Conservation (phyloP, 1,140 invertebrate genomes). For the Gryllus bimaculatus region DNA sequence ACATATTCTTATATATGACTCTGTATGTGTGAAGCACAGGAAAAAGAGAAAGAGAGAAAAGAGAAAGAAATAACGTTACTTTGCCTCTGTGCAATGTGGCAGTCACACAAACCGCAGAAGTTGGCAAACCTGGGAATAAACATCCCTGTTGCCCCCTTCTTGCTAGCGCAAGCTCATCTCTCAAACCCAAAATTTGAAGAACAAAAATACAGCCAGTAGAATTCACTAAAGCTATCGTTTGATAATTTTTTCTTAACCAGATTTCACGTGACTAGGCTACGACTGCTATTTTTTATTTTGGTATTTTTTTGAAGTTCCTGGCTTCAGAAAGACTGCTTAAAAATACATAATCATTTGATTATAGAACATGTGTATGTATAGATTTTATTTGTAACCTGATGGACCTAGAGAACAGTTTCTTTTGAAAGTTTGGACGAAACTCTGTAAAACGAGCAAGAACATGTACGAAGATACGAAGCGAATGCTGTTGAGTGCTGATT, state of each 20-base stretch:
- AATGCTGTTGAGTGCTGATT: neutral
- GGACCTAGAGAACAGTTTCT: neutral
- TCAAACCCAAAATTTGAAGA: neutral
- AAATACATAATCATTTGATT: neutral
- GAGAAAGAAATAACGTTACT: neutral
- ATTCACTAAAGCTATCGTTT: neutral
- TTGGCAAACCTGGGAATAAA: neutral
- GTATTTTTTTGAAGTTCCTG: neutral
- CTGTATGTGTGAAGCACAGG: constrained; percentile 3
- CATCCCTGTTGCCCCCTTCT: neutral
- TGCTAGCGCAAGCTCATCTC: neutral
- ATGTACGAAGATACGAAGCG: neutral
- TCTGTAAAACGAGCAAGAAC: neutral
- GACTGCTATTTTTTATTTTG: neutral
- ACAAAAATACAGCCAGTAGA: neutral
- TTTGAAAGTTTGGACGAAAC: neutral
- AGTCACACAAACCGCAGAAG: neutral
- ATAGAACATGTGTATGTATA: constrained; percentile 1
- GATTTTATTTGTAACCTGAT: neutral
- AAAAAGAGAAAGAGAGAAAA: neutral
- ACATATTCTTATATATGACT: constrained; percentile 2
- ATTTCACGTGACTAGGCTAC: neutral
- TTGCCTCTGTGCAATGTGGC: neutral
- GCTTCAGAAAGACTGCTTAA: neutral
- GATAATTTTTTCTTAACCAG: neutral